phyloP scores from a whole-genome alignment of 2,113 vertebrate species.

The Gymnorhina tibicen region DNA sequence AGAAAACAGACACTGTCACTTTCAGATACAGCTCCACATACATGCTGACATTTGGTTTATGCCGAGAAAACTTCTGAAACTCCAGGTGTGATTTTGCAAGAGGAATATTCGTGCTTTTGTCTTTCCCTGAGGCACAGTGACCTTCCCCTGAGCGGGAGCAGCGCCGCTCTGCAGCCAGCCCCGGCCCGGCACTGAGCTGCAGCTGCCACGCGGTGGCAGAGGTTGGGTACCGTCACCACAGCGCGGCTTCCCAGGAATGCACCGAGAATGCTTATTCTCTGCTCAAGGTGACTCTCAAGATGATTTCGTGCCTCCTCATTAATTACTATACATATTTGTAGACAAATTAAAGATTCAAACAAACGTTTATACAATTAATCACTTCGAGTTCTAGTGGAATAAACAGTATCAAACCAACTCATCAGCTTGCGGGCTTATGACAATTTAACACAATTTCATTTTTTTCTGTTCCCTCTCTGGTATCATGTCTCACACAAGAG shows the following conservation, averaged over 20 bases:
- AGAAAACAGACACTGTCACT: not conserved
- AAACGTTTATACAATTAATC: constrained; percentile 31
- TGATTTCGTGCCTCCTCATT: not conserved
- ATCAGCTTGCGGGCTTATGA: not conserved
- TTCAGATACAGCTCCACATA: not conserved
- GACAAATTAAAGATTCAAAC: constrained; percentile 10
- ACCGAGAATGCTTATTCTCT: not conserved
- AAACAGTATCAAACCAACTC: constrained; percentile 8
- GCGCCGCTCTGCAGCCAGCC: not conserved
- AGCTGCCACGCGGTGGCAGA: constrained; percentile 52
- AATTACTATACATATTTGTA: constrained; percentile 14
- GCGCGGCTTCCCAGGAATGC: not conserved
- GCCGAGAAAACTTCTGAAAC: not conserved
- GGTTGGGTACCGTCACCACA: not conserved
- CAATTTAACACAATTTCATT: not conserved
- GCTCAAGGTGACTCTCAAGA: constrained; percentile 57
- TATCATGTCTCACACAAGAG: not conserved
- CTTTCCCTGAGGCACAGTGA: not conserved
- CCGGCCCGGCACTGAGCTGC: not conserved
- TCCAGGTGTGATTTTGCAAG: not conserved
- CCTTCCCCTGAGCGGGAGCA: not conserved
- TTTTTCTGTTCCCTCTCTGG: not conserved
- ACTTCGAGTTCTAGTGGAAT: not conserved
- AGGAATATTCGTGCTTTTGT: not conserved
- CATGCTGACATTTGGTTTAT: not conserved